Base-by-base conservation (phyloP, 2,888 invertebrate genomes). In the Eristalis tenax region DNA sequence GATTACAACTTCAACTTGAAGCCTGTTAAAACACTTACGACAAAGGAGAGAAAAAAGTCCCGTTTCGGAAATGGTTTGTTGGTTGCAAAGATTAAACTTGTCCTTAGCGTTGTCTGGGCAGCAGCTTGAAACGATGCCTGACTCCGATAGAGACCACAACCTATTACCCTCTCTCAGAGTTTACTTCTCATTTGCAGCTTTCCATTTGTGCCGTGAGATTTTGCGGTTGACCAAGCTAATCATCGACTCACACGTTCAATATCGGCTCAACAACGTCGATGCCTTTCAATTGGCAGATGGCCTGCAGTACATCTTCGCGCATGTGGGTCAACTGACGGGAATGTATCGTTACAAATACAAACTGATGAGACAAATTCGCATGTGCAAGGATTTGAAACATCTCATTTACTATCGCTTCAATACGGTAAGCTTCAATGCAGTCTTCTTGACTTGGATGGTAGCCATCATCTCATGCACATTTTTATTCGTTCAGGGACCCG, bases 371-470 rank as follows among this genome's bases (percentile, higher is more conserved):
- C 99, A 99, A 94, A 99, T 99, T 90, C 94, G 99, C 70, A 99
- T 99, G 99, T 99, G 99, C 95, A 99, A 99, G 93, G 99, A 99
- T 94, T 94, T 99, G 90, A 99, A 99, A 92, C 99, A 99, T 95
- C 94, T 99, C 89, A 98, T 99, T 90, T 99, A 99, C 94, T 99
- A 99, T 94, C 95, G 99, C 87, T 99, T 99, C 93, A 99, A 99
- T 92, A 99, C 99, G 69, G 98, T 97, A 93, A 95, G 96, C 94
- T 66, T 35, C 35, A 69, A 40, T 4, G 0, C 11, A 68, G 3
- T 15, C 56, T 82, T 65, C 32, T 2, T 4, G 38, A 63, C 32
- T 15, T 32, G 32, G 32, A 5, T 5, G 32, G n/a, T n/a, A 4
- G 63, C 57, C 57, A 80, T 57, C 50, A 61, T 68, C 78, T 73